Conservation (phyloP, 2,113 vertebrate species). For the Urocolius indicus region DNA sequence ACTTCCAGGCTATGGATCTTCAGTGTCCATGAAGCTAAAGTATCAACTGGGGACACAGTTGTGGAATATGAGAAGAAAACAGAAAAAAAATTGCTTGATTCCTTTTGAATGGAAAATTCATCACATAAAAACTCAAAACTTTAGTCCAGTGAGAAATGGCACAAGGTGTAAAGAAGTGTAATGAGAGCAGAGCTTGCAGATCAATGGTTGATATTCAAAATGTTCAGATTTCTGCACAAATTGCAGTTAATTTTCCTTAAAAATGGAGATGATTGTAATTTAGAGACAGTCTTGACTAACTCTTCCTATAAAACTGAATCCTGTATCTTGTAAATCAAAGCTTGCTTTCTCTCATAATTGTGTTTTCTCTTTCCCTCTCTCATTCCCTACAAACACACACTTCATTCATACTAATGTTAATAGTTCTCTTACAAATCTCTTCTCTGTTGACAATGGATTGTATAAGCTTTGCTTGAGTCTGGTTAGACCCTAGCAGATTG, state of each 20-base stretch:
- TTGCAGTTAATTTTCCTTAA: neutral
- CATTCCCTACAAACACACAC: neutral
- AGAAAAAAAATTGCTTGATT: neutral
- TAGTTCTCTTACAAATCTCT: neutral
- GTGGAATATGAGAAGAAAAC: neutral
- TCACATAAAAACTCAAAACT: neutral
- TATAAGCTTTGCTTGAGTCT: neutral
- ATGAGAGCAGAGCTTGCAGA: neutral
- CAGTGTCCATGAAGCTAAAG: fast-evolving
- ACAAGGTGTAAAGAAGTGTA: neutral
- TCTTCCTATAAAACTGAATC: neutral
- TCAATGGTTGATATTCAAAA: neutral
- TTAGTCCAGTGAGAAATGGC: neutral
- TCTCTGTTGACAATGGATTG: neutral
- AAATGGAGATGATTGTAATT: neutral
- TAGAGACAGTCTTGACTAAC: neutral
- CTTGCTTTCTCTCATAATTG: neutral
- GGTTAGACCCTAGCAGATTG: neutral
- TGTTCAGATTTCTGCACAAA: neutral
- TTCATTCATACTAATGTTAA: neutral
- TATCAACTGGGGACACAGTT: neutral
- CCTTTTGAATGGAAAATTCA: neutral
- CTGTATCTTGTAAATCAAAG: neutral
- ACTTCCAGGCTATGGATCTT: neutral
- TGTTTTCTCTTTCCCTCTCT: neutral